Base-by-base conservation (phyloP, 2,113 vertebrate species). In the Pluvialis apricaria region DNA sequence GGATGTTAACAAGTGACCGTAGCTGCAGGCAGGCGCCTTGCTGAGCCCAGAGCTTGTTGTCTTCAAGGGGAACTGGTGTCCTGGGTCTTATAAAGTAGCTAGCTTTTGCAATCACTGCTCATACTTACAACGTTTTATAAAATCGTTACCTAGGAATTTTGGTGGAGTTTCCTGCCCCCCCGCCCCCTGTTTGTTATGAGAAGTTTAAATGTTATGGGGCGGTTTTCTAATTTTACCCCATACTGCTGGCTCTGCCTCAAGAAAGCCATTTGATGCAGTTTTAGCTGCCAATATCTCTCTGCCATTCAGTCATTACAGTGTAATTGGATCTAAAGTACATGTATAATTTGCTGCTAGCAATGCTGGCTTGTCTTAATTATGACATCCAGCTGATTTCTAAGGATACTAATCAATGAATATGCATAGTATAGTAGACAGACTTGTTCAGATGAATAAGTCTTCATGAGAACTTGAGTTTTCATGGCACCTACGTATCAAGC, bases 361-460 rank as follows among this genome's bases (percentile, higher is more conserved):
- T 45, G 66, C 75, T 95, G 88, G 51, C 76, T 95, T 47, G 20
- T 78, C 86, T 90, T 92, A 96, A 82, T 96, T 92, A 80, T 75
- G 82, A 91, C 57, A 91, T 72, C 78, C 72, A 95, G 65, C 78
- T 92, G 71, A 95, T 92, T 96, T 83, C 84, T 70, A 62, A 73
- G 13, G 65, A 71, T 77, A 22, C 42, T 77, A 66, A 94, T 72
- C 72, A 80, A 76, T 88, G 89, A 80, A 42, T 88, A 65, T 75
- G 36, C 60, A 58, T 22, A 36, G n/a, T 58, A 19, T 9, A 60
- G 45, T 15, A 65, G 76, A 25, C 36, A 93, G 58, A 47, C 29
- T 79, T 16, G 20, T 54, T 40, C 51, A 32, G 64, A 45, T 38
- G 38, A 76, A 9, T 22, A 34, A 71, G 49, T 90, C 86, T 94